phyloP scores from a whole-genome alignment of 2,888 invertebrate genomes.

The Pyrrhosoma nymphula region DNA sequence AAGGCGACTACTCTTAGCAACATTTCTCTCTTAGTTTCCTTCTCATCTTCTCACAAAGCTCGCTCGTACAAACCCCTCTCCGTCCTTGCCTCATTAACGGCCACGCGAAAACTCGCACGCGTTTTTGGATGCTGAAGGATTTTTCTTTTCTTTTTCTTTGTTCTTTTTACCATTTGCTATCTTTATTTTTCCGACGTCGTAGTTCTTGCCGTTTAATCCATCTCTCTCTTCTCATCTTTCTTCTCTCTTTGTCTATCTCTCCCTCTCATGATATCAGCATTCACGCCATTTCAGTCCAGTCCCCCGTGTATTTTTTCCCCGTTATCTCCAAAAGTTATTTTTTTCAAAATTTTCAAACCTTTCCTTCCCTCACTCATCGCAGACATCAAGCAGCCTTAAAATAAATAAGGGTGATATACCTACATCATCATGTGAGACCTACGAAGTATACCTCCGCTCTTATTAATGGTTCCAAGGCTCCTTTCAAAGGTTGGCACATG shows the following conservation, averaged over 20 bases:
- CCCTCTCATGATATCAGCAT: neutral
- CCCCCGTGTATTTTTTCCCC: neutral
- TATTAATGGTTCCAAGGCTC: too few species aligned
- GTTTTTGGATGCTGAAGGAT: neutral
- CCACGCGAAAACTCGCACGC: slow-evolving; percentile 8
- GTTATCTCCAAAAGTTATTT: neutral
- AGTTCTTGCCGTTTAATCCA: neutral
- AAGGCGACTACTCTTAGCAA: neutral
- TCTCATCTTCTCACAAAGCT: neutral
- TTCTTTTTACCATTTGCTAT: neutral
- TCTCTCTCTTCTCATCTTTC: neutral
- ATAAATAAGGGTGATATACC: too few species aligned
- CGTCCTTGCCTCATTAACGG: neutral
- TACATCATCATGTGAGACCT: too few species aligned
- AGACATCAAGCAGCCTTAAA: too few species aligned
- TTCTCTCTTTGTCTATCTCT: neutral
- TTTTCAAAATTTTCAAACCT: neutral
- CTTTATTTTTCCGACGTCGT: neutral
- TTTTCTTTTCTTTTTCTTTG: neutral
- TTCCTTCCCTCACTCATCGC: too few species aligned
- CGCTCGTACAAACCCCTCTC: neutral
- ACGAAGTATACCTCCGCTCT: too few species aligned
- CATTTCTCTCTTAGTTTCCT: neutral
- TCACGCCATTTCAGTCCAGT: neutral
- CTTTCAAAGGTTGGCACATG: too few species aligned